Evolutionary conservation across 2,797 vertebrate species (phyloP).

Genomic region (Hydrolagus colliei): DNA sequence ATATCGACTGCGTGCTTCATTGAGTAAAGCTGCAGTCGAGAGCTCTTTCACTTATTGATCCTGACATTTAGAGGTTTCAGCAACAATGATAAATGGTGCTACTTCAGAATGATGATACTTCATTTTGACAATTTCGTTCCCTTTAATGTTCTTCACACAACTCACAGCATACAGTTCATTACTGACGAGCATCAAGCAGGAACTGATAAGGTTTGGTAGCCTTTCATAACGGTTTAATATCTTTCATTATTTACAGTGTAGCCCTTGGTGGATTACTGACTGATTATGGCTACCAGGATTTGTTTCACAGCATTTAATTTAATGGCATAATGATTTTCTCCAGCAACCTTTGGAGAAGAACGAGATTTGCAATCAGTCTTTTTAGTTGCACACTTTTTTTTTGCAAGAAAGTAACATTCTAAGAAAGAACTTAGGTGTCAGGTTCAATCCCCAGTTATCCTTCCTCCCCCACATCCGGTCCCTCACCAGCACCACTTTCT

Average conservation of each 20-base stretch:
- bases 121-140: slow-evolving; percentile 45
- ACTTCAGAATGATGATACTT: slow-evolving; percentile 47
- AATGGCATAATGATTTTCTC: not conserved
- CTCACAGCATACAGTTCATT: slow-evolving; percentile 43
- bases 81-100: slow-evolving; percentile 51
- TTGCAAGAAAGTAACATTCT: too few relatives aligned
- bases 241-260: not conserved
- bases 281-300: not conserved
- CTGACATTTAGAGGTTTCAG: slow-evolving; percentile 52
- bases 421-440: too few relatives aligned
- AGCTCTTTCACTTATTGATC: slow-evolving; percentile 47
- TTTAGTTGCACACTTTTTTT: not conserved
- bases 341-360: not conserved
- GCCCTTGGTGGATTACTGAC: not conserved
- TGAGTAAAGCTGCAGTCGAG: slow-evolving; percentile 47
- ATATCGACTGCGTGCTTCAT: slow-evolving; percentile 45
- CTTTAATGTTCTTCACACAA: slow-evolving; percentile 43
- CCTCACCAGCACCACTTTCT: too few relatives aligned
- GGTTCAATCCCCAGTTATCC: too few relatives aligned
- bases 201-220: slow-evolving; percentile 40
- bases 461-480: too few relatives aligned
- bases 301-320: not conserved
- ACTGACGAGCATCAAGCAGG: slow-evolving; percentile 39
- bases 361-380: not conserved
- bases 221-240: slow-evolving; percentile 29